Base-by-base conservation (phyloP, 2,797 vertebrate species). In the Pteropus rufus region DNA sequence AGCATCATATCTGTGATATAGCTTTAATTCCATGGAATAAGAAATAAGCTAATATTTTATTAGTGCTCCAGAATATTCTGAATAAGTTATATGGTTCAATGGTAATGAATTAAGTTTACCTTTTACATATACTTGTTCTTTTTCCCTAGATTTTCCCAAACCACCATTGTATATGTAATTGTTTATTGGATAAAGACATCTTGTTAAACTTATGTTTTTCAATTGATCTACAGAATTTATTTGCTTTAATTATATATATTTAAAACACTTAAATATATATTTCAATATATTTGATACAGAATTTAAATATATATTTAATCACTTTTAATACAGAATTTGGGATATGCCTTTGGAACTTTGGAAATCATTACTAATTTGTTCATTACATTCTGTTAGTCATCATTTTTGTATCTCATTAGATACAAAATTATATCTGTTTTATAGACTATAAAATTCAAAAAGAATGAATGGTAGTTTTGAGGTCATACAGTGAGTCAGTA, bases 1-100 rank as follows among this genome's bases (percentile, higher is more conserved):
- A 73, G 39, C 23, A 65, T 81, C 18, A 7, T 36, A 77, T 62
- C 21, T 89, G 36, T 90, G 29, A 72, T 44, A 85, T 9, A 70
- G 7, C 10, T 92, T 76, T 80, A 75, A 69, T 89, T 88, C 54
- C 31, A 81, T 58, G 5, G 31, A 91, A 86, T 4, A 81, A 94
- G 34, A 96, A 96, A 62, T 23, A 93, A 54, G 19, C 18, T 46
- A 67, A 81, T 83, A 49, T 92, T 92, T 93, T 56, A 60, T 75
- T 85, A 93, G 18, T 69, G 41, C 3, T 64, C 18, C 52, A 44
- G 7, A 82, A 83, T 76, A 77, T 67, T 85, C 46, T 84, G 19
- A 58, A 69, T 83, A 70, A 65, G 44, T 39, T 64, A 31, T 7
- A 24, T 34, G 5, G 24, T 10, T 87, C 82, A 67, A 31, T 65